phyloP scores from a whole-genome alignment of 2,797 vertebrate genomes.

The Falco cherrug region DNA sequence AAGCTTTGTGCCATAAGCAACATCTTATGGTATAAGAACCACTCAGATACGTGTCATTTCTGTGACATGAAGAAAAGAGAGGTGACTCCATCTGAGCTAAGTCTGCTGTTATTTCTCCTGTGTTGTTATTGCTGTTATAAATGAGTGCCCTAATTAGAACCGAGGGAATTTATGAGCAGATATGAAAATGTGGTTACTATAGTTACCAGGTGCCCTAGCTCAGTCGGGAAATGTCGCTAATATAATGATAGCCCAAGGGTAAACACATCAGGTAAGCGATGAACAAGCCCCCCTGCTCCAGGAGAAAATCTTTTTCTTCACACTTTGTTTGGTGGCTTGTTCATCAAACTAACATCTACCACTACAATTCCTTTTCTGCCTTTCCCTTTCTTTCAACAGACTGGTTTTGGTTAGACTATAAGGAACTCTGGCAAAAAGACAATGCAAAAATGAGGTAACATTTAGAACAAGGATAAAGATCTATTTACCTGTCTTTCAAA shows the following conservation, averaged over 20 bases:
- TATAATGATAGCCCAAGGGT: slow-evolving; percentile 54
- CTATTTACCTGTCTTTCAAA: background rate
- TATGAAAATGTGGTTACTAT: slow-evolving; percentile 69
- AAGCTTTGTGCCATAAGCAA: background rate
- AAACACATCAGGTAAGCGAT: slow-evolving; percentile 44
- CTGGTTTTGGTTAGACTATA: background rate
- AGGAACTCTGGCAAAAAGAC: background rate
- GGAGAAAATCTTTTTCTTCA: slow-evolving; percentile 8
- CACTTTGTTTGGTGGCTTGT: background rate
- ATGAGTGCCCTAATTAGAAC: slow-evolving; percentile 63
- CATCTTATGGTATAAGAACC: background rate
- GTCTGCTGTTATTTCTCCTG: background rate
- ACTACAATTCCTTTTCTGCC: background rate
- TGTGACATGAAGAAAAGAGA: background rate
- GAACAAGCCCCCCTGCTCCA: background rate
- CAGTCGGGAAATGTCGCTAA: slow-evolving; percentile 33
- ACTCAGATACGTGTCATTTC: background rate
- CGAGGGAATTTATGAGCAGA: slow-evolving; percentile 44
- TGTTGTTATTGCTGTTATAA: slow-evolving; percentile 44
- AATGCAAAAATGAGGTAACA: background rate
- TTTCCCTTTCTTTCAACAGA: background rate
- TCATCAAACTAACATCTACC: background rate
- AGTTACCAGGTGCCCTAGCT: slow-evolving; percentile 62
- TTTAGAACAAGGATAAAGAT: background rate
- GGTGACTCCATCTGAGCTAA: background rate